Conservation (phyloP, 1,140 invertebrate genomes). For the Cecropterus lyciades region DNA sequence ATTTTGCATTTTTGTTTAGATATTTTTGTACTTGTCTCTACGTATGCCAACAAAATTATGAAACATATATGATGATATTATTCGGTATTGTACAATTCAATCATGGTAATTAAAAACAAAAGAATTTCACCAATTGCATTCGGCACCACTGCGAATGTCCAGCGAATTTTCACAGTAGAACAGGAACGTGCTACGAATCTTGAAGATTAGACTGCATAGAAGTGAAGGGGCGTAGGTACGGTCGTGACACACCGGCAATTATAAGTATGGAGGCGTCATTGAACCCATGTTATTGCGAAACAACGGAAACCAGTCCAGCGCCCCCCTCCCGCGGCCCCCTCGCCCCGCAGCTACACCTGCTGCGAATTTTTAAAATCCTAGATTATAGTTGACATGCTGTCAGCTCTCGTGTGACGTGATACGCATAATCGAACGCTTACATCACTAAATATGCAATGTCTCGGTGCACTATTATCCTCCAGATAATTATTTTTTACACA, state of each 20-base stretch:
- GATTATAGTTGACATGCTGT: slow-evolving; percentile 79
- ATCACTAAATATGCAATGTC: slow-evolving; percentile 53
- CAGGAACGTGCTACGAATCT: slow-evolving; percentile 39
- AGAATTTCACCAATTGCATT: slow-evolving; percentile 19
- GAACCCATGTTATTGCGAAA: slow-evolving; percentile 82
- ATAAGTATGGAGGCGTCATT: slow-evolving; percentile 78
- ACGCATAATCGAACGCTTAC: slow-evolving; percentile 63
- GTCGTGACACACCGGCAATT: slow-evolving; percentile 76
- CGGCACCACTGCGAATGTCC: slow-evolving; percentile 7
- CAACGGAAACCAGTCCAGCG: slow-evolving; percentile 81
- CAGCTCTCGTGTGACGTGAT: slow-evolving; percentile 63
- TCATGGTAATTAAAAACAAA: background rate
- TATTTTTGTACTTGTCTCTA: no score
- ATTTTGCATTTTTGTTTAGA: no score
- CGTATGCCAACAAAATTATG: no score
- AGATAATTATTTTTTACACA: background rate
- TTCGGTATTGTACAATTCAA: no score
- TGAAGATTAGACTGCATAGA: slow-evolving; percentile 48
- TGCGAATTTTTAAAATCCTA: slow-evolving; percentile 83
- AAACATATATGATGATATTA: no score
- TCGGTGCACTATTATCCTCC: background rate
- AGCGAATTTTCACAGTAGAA: slow-evolving; percentile 22
- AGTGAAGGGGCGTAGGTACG: slow-evolving; percentile 69
- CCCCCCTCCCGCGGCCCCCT: slow-evolving; percentile 40
- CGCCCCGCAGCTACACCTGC: slow-evolving; percentile 66